Conservation (phyloP, 2,113 vertebrate species). For the Puma concolor region DNA sequence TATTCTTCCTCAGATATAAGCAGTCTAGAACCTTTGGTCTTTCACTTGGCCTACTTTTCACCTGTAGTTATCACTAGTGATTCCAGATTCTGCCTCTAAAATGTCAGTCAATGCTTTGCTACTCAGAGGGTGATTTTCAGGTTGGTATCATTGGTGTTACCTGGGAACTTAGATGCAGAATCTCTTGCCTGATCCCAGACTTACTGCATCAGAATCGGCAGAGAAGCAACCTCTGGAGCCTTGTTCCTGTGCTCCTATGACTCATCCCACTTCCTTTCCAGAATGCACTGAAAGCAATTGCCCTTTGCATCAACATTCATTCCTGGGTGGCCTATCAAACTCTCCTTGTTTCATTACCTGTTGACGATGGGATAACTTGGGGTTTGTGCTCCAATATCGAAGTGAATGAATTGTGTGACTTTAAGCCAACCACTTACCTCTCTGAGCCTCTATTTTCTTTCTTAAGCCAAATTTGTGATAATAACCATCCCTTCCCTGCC, state of each 20-base stretch:
- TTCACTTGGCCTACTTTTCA: neutral
- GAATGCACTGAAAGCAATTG: neutral
- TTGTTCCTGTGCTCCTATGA: neutral
- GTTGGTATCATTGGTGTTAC: no score
- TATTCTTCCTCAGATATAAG: neutral
- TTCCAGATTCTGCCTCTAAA: neutral
- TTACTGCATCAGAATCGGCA: neutral
- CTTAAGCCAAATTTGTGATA: neutral
- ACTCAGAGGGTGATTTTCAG: neutral
- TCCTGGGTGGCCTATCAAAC: neutral
- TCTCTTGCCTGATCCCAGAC: neutral
- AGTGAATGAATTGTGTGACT: neutral
- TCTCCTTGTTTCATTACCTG: neutral
- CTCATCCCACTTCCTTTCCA: neutral
- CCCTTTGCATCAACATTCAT: neutral
- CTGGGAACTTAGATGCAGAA: neutral
- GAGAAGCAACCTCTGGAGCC: neutral
- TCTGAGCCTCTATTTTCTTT: neutral
- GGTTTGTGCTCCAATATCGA: neutral
- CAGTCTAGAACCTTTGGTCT: neutral
- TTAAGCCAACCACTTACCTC: neutral
- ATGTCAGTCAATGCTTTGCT: neutral
- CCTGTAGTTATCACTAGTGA: neutral
- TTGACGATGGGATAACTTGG: neutral
- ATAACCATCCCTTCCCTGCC: neutral